Conservation (phyloP, 2,888 invertebrate genomes). For the Cosmorhoe ocellata region DNA sequence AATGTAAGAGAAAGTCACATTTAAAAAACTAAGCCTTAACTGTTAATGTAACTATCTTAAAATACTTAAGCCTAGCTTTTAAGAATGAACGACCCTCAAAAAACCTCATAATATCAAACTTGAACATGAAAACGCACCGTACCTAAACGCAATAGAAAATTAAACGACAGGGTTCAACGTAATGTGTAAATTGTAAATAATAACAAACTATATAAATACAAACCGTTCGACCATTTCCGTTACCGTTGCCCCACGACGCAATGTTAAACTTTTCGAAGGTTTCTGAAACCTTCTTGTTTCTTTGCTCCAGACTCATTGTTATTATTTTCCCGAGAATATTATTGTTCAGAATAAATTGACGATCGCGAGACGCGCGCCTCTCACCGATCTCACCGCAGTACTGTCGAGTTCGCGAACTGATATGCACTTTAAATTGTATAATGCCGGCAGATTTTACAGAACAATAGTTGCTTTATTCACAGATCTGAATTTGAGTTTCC, state of each 20-base stretch:
- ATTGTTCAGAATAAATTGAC: constrained; percentile 34
- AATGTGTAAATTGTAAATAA: constrained; percentile 12
- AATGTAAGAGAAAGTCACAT: constrained; percentile 26
- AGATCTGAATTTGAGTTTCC: constrained; percentile 8
- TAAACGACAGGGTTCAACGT: not conserved
- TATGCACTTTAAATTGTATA: constrained; percentile 54
- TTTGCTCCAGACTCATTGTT: constrained; percentile 70
- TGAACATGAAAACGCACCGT: no score
- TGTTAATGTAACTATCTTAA: not conserved
- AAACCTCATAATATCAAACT: not conserved
- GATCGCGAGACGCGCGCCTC: constrained; percentile 53
- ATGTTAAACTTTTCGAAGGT: constrained; percentile 75
- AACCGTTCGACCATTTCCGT: constrained; percentile 47
- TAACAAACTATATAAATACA: constrained; percentile 45
- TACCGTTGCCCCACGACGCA: constrained; percentile 67
- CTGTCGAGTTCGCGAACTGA: constrained; percentile 51
- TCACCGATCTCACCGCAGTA: constrained; percentile 52
- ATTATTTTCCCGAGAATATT: not conserved
- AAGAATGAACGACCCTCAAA: no score
- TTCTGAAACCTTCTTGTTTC: constrained; percentile 72
- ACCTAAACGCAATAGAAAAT: no score
- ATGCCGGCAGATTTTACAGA: constrained; percentile 39
- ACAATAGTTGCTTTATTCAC: constrained; percentile 38
- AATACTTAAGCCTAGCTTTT: no score
- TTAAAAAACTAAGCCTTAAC: constrained; percentile 4